Evolutionary conservation across 2,888 invertebrate genomes (phyloP).

Genomic region (Octodonta nipae): DNA sequence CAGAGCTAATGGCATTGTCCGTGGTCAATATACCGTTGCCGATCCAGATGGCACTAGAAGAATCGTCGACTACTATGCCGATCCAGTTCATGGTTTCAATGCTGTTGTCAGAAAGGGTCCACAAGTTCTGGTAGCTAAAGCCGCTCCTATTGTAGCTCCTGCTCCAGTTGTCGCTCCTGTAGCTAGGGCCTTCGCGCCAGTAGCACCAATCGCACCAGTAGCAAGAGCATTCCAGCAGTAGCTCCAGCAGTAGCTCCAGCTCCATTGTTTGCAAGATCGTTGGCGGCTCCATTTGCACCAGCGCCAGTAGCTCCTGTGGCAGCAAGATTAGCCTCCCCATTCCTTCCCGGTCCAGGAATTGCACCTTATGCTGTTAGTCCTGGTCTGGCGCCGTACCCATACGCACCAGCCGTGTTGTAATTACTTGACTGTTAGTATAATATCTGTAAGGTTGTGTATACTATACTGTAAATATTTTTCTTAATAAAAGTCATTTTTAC

Average conservation of each 20-base stretch:
- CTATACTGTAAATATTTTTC: not conserved
- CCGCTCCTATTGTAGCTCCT: slow-evolving; percentile 8
- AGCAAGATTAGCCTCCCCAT: slow-evolving; percentile 12
- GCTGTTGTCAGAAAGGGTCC: slow-evolving; percentile 43
- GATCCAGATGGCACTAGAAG: slow-evolving; percentile 44
- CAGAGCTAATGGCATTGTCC: slow-evolving; percentile 42
- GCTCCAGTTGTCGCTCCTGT: slow-evolving; percentile 9
- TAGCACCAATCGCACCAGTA: slow-evolving; percentile 7
- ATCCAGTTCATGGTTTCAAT: slow-evolving; percentile 46
- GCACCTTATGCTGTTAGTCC: slow-evolving; percentile 14
- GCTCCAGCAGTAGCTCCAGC: slow-evolving; percentile 7
- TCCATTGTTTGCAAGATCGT: slow-evolving; percentile 10
- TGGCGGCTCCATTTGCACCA: slow-evolving; percentile 6
- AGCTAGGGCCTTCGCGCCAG: slow-evolving; percentile 10
- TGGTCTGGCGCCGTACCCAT: slow-evolving; percentile 14
- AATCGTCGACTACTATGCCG: slow-evolving; percentile 44
- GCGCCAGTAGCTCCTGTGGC: slow-evolving; percentile 11
- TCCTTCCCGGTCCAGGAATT: slow-evolving; percentile 10
- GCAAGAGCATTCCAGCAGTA: slow-evolving; percentile 10
- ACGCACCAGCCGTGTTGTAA: slow-evolving; percentile 11
- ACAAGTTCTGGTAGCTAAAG: slow-evolving; percentile 22
- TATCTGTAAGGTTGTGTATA: not conserved
- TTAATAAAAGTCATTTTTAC: not conserved
- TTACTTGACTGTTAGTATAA: slow-evolving; percentile 2
- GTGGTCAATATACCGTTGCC: slow-evolving; percentile 41